A percentile compares a stretch with the other conserved stretches of the same genome.
Evolutionary conservation across 2,797 vertebrate genomes (phyloP).

Genomic region (Alcedo quadribrachys): DNA sequence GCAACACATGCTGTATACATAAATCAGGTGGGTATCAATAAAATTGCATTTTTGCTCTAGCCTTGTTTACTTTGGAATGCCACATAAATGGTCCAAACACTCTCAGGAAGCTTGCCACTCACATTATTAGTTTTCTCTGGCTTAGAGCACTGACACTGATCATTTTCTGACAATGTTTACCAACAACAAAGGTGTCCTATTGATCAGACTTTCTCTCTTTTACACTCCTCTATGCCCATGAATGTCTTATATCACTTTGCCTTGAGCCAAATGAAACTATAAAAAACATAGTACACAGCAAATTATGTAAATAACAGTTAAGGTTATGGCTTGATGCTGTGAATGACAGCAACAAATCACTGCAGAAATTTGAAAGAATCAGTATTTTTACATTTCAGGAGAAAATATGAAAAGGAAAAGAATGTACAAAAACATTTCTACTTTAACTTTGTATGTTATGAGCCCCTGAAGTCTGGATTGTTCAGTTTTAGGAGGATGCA

Average conservation of each 20-base stretch:
- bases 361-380: slow-evolving; percentile 50
- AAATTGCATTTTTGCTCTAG: slow-evolving; percentile 77
- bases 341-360: slow-evolving; percentile 59
- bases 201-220: slow-evolving; percentile 75
- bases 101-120: slow-evolving; percentile 77
- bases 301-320: slow-evolving; percentile 58
- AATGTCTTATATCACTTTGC: slow-evolving; percentile 69
- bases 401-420: slow-evolving; percentile 28
- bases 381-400: slow-evolving; percentile 34
- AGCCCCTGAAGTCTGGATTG: slow-evolving; percentile 45
- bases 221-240: slow-evolving; percentile 57
- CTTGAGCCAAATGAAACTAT: slow-evolving; percentile 69
- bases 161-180: slow-evolving; percentile 78
- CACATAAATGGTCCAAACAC: slow-evolving; percentile 74
- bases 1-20: slow-evolving; percentile 79
- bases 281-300: slow-evolving; percentile 24
- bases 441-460: slow-evolving; percentile 20
- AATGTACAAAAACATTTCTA: neutral
- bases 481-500: slow-evolving; percentile 2
- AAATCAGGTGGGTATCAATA: slow-evolving; percentile 82
- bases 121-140: slow-evolving; percentile 76
- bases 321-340: slow-evolving; percentile 36
- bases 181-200: slow-evolving; percentile 75
- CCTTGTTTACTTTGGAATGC: slow-evolving; percentile 77
- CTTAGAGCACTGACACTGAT: slow-evolving; percentile 73